A percentile compares a stretch with the other conserved stretches of the same genome.
phyloP scores from a whole-genome alignment of 2,888 invertebrate genomes.

The Tenthredo mesomela region DNA sequence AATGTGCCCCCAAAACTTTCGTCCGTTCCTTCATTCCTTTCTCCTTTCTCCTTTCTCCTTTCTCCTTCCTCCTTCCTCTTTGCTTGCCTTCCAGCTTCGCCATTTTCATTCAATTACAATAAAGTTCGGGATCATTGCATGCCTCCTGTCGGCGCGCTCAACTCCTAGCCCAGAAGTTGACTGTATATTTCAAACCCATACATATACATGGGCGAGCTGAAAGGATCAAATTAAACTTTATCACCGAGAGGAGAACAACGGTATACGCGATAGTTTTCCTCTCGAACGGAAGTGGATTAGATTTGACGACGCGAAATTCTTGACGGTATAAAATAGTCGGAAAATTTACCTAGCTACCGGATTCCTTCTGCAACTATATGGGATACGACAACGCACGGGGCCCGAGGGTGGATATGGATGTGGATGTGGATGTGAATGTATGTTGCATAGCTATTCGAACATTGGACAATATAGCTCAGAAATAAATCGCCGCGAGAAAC shows the following conservation, averaged over 20 bases:
- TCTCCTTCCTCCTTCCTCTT: not conserved
- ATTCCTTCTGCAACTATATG: not conserved
- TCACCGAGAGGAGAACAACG: slow-evolving; percentile 21
- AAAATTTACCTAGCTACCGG: not conserved
- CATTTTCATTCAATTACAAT: slow-evolving; percentile 34
- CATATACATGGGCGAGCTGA: not conserved
- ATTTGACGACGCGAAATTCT: slow-evolving; percentile 45
- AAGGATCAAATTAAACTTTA: slow-evolving; percentile 31
- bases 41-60: not conserved
- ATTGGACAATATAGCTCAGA: slow-evolving; percentile 19
- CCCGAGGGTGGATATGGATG: not conserved
- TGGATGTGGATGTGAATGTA: not conserved
- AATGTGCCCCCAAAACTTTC: not conserved
- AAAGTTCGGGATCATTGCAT: slow-evolving; percentile 34
- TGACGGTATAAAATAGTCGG: slow-evolving; percentile 19
- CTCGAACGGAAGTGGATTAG: slow-evolving; percentile 41
- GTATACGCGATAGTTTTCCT: slow-evolving; percentile 28
- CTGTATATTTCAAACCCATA: not conserved
- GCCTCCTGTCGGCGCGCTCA: not conserved
- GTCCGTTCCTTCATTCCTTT: not conserved
- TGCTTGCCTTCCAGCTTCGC: not conserved
- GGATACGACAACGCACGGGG: not conserved
- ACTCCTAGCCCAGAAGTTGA: slow-evolving; percentile 1
- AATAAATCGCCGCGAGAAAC: slow-evolving; percentile 32
- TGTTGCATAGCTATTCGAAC: slow-evolving; percentile 32